These are phyloP conservation scores for Alsophila aescularia DNA, from an alignment of 2,888 invertebrate species.

Conservation along the genomic window DNA sequence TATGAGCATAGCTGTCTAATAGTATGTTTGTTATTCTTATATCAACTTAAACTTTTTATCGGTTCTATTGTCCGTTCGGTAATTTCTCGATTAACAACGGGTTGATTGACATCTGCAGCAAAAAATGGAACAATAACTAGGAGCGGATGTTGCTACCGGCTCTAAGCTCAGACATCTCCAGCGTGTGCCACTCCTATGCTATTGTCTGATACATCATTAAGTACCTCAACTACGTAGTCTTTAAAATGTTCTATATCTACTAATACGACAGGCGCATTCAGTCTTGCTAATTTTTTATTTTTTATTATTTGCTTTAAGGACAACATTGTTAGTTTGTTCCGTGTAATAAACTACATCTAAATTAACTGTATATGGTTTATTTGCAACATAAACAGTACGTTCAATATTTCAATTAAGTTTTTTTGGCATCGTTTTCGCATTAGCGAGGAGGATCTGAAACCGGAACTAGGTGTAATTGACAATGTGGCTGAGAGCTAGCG, in stretches of 20 bases:
- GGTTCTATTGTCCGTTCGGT: constrained; percentile 62
- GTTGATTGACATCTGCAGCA: constrained; percentile 60
- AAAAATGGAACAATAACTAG: constrained; percentile 65
- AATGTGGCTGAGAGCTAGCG: constrained; percentile 45
- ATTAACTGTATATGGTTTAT: constrained; percentile 47
- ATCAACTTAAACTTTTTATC: constrained; percentile 59
- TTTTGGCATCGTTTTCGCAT: constrained; percentile 61
- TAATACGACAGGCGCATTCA: constrained; percentile 12
- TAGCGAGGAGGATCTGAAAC: constrained; percentile 76
- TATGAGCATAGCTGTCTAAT: constrained; percentile 47
- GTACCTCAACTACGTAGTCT: constrained; percentile 13
- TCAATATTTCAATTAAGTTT: constrained; percentile 67
- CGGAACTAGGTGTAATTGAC: constrained; percentile 76
- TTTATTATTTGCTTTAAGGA: constrained; percentile 39
- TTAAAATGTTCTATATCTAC: constrained; percentile 17
- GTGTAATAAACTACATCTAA: constrained; percentile 40
- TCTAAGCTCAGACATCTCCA: constrained; percentile 31
- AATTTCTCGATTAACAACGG: constrained; percentile 65
- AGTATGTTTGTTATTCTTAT: constrained; percentile 53
- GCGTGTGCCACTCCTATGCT: constrained; percentile 38
- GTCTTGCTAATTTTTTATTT: constrained; percentile 8
- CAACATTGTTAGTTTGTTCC: constrained; percentile 47
- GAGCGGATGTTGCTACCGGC: constrained; percentile 52
- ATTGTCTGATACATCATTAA: constrained; percentile 17
- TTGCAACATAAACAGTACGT: constrained; percentile 59